phyloP scores from a whole-genome alignment of 2,113 vertebrate species.

The Ptyas mucosa region DNA sequence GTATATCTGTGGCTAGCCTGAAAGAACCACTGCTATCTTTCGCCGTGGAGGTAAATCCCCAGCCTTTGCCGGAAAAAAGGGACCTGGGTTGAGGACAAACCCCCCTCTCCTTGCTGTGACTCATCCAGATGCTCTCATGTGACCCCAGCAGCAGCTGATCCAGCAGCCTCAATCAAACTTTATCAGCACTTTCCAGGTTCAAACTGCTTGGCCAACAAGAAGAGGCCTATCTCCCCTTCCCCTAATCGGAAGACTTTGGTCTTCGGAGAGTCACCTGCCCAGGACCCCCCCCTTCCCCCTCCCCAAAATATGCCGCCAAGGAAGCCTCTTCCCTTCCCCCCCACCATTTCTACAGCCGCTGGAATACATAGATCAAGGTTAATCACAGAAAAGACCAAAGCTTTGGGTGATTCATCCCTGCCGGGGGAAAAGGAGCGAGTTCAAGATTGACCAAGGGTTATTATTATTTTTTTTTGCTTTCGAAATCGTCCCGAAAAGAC shows the following conservation, averaged over 20 bases:
- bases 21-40: neutral
- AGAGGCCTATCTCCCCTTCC: neutral
- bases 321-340: too few relatives aligned
- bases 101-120: neutral
- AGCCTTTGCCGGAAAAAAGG: neutral
- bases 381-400: neutral
- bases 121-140: neutral
- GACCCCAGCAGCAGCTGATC: neutral
- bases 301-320: neutral
- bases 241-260: neutral
- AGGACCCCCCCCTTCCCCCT: neutral
- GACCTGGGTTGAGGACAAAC: neutral
- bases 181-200: neutral
- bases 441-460: neutral
- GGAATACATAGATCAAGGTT: neutral
- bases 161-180: neutral
- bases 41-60: fast-evolving
- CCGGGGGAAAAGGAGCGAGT: fast-evolving
- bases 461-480: neutral
- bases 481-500: neutral
- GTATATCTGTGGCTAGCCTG: neutral
- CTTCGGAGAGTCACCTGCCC: neutral
- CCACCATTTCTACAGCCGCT: neutral
- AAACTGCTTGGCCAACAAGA: neutral
- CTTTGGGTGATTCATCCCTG: neutral